Percentiles rank a stretch among this genome's conserved stretches.
phyloP scores from a whole-genome alignment of 2,888 invertebrate genomes.

The Lasius platythorax region DNA sequence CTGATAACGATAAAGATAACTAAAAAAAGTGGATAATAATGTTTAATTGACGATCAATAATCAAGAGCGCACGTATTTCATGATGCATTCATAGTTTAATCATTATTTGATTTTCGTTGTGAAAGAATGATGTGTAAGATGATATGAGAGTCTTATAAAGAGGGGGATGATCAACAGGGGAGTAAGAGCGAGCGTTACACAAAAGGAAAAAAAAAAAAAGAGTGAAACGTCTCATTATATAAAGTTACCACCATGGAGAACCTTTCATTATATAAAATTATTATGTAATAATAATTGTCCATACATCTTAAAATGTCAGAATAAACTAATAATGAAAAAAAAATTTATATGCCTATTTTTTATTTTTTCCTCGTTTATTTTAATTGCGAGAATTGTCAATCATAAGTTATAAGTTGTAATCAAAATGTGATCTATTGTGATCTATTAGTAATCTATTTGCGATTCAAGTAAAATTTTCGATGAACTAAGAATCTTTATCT shows the following conservation, averaged over 20 bases:
- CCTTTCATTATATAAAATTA: slow-evolving; percentile 85
- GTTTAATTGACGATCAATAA: slow-evolving; percentile 82
- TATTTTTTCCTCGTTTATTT: background rate
- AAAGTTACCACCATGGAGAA: slow-evolving; percentile 79
- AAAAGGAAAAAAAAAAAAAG: slow-evolving; percentile 64
- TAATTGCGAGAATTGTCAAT: background rate
- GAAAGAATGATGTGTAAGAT: slow-evolving; percentile 78
- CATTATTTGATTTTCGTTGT: slow-evolving; percentile 75
- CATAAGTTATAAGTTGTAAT: background rate
- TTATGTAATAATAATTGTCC: slow-evolving; percentile 86
- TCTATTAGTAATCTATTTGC: too few relatives aligned
- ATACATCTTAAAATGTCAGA: slow-evolving; percentile 85
- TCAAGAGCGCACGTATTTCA: slow-evolving; percentile 82
- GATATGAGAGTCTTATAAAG: slow-evolving; percentile 71
- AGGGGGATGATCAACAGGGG: slow-evolving; percentile 42
- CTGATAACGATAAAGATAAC: slow-evolving; percentile 76
- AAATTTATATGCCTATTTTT: background rate
- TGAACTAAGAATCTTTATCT: background rate
- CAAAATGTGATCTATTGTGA: too few relatives aligned
- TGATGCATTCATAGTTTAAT: slow-evolving; percentile 81
- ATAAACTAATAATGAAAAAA: slow-evolving; percentile 83
- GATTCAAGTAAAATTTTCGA: background rate
- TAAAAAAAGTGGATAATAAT: slow-evolving; percentile 72
- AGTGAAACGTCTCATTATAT: slow-evolving; percentile 67
- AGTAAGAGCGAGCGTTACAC: slow-evolving; percentile 49